These are phyloP conservation scores for Alosa alosa DNA, from an alignment of 2,113 vertebrate genomes.

Conservation along the genomic window DNA sequence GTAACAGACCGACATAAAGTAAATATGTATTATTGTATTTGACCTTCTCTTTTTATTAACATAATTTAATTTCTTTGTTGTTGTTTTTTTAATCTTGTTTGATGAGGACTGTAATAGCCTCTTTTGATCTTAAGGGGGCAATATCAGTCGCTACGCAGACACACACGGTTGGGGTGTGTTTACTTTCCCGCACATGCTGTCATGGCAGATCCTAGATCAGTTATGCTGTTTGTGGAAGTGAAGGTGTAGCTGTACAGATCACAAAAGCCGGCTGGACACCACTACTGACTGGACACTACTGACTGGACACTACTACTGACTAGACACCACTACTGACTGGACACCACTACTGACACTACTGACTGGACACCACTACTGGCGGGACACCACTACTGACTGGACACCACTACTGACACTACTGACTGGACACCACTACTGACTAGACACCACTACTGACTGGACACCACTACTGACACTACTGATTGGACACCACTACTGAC, in stretches of 20 bases:
- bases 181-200: not conserved
- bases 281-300: not conserved
- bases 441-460: too few relatives aligned
- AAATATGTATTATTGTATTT: not conserved
- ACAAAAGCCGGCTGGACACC: not conserved
- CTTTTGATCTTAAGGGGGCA: not conserved
- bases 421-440: not conserved
- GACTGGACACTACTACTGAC: too few relatives aligned
- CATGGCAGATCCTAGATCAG: not conserved
- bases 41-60: not conserved
- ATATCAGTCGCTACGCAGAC: not conserved
- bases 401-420: too few relatives aligned
- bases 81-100: not conserved
- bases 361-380: too few relatives aligned
- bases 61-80: not conserved
- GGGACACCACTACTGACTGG: too few relatives aligned
- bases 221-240: not conserved
- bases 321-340: too few relatives aligned
- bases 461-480: too few relatives aligned
- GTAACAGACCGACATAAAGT: not conserved
- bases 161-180: not conserved
- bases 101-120: not conserved
- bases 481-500: not conserved
- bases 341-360: too few relatives aligned
- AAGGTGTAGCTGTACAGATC: not conserved